Evolutionary conservation across 2,888 invertebrate genomes (phyloP).

Genomic region (Formica aserva): DNA sequence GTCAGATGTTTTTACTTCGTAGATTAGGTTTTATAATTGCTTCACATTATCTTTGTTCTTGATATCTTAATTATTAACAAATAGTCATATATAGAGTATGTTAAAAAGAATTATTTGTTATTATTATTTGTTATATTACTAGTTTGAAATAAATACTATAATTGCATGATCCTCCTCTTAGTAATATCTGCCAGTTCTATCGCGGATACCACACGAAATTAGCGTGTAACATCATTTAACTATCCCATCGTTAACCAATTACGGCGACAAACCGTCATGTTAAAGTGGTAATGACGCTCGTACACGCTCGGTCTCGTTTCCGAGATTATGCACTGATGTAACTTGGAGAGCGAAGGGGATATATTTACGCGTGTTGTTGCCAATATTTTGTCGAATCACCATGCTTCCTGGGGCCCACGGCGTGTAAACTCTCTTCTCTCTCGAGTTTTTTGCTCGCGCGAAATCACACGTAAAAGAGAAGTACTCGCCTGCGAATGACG

Average conservation of each 20-base stretch:
- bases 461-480: slow-evolving; percentile 58
- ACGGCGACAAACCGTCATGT: slow-evolving; percentile 36
- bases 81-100: neutral
- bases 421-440: slow-evolving; percentile 31
- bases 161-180: neutral
- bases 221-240: slow-evolving; percentile 28
- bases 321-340: slow-evolving; percentile 22
- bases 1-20: slow-evolving; percentile 6
- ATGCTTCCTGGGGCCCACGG: slow-evolving; percentile 13
- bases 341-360: slow-evolving; percentile 3
- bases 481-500: slow-evolving; percentile 56
- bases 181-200: slow-evolving; percentile 19
- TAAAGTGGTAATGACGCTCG: slow-evolving; percentile 33
- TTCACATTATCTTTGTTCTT: neutral
- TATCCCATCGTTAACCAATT: slow-evolving; percentile 45
- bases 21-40: slow-evolving; percentile 4
- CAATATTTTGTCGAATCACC: slow-evolving; percentile 44
- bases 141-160: slow-evolving; percentile 32
- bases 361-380: slow-evolving; percentile 18
- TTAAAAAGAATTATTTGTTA: neutral
- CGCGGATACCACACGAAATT: slow-evolving; percentile 19
- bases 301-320: slow-evolving; percentile 23
- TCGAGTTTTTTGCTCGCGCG: slow-evolving; percentile 29
- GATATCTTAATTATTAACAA: slow-evolving; percentile 6
- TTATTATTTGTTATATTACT: neutral